phyloP scores from a whole-genome alignment of 2,113 vertebrate genomes.

The Myodes glareolus region DNA sequence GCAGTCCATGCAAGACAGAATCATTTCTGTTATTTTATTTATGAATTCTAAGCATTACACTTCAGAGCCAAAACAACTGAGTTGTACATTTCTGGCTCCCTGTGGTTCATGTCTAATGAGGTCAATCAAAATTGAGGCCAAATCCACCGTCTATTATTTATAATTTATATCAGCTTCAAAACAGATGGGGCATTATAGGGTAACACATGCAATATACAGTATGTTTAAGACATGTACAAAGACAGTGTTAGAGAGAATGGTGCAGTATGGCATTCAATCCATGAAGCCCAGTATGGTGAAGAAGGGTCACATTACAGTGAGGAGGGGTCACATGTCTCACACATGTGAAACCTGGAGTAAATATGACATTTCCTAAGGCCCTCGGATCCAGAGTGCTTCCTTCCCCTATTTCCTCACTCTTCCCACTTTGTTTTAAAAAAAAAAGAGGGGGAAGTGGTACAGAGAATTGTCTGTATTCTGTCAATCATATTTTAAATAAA shows the following conservation, averaged over 20 bases:
- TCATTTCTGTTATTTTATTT: constrained; percentile 69
- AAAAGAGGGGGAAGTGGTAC: too few relatives aligned
- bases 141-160: constrained; percentile 53
- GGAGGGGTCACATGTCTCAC: not conserved
- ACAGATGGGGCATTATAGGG: not conserved
- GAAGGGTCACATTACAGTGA: not conserved
- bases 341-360: not conserved
- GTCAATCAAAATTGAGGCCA: constrained; percentile 47
- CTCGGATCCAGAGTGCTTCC: not conserved
- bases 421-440: too few relatives aligned
- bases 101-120: constrained; percentile 48
- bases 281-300: not conserved
- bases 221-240: constrained; percentile 38
- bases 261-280: not conserved
- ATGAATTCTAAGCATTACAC: constrained; percentile 54
- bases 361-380: not conserved
- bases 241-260: not conserved
- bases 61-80: not conserved
- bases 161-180: constrained; percentile 27
- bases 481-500: too few relatives aligned
- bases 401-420: not conserved
- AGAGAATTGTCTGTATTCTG: too few relatives aligned
- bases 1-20: constrained; percentile 4
- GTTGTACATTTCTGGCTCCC: constrained; percentile 47
- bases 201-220: not conserved